Base-by-base conservation (phyloP, 1,140 invertebrate species). In the Anoplolepis gracilipes region DNA sequence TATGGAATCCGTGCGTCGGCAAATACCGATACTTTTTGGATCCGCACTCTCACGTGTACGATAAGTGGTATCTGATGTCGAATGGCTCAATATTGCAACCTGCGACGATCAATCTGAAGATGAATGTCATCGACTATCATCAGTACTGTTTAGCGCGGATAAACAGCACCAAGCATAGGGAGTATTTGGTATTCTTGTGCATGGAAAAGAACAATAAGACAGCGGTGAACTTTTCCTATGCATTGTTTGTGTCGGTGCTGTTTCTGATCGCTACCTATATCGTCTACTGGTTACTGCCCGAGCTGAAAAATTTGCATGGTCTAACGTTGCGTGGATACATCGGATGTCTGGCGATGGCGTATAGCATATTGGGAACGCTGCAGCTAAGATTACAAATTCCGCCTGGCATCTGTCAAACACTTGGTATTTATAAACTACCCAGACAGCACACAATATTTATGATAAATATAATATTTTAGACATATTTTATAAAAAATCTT, bases 291-390 rank as follows among this genome's bases (percentile, higher is more conserved):
- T 88, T 96, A 16, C 94, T 97, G 33, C 96, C 96, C 0, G 96
- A 97, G 78, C 92, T 97, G 10, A 90, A 96, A 4, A 97, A 97
- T 92, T 93, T 97, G 16, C 97, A 97, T 85, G 97, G 97, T 8
- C 95, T 96, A 92, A 96, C 96, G 1, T 92, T 97, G 28, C 96
- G 97, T 94, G 96, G 96, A 61, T 97, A 97, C 90, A 95, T 97
- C 2, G 90, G 95, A 8, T 95, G 95, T 0, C 92, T 97, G 0
- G 93, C 96, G 65, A 36, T 0, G 6, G 33, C 33, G 3, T n/a
- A 79, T 96, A 1, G 96, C 96, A 0, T 97, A 19, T 33, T 64
- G 33, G 33, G 33, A 64, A 64, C 11, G 96, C 87, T 88, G 95
- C 93, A 95, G 49, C 92, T 97, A 7, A 94, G 95, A 2, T 94